Percentiles rank a stretch among this genome's conserved stretches.
phyloP scores from a whole-genome alignment of 2,113 vertebrate species.

The Oryzias javanicus region DNA sequence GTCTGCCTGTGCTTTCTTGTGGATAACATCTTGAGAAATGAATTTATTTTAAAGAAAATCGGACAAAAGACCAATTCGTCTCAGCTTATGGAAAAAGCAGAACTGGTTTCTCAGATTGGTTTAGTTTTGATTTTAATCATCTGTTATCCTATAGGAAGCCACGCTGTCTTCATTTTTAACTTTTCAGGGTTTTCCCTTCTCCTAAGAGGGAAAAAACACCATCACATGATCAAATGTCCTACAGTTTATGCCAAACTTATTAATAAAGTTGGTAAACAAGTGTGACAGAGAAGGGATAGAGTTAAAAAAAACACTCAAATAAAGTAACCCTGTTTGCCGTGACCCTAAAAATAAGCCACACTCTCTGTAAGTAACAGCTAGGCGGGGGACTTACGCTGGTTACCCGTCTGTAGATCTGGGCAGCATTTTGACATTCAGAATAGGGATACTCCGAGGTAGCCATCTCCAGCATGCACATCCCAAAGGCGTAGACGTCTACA shows the following conservation, averaged over 20 bases:
- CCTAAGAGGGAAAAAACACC: slow-evolving; percentile 4
- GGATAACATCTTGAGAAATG: too few species aligned
- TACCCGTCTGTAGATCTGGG: slow-evolving; percentile 98
- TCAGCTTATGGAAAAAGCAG: too few species aligned
- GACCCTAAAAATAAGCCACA: not conserved
- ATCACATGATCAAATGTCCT: slow-evolving; percentile 55
- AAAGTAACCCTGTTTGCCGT: not conserved
- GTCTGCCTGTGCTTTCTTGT: too few species aligned
- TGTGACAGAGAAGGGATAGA: slow-evolving; percentile 1
- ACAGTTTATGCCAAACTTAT: slow-evolving; percentile 57
- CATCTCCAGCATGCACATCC: slow-evolving; percentile 99
- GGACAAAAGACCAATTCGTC: too few species aligned
- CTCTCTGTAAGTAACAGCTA: not conserved
- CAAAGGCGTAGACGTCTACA: slow-evolving; percentile 98
- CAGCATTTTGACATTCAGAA: slow-evolving; percentile 98
- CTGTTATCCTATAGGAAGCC: too few species aligned
- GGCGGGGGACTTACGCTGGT: slow-evolving; percentile 90
- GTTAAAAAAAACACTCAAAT: slow-evolving; percentile 9
- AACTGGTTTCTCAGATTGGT: too few species aligned
- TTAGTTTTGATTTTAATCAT: too few species aligned
- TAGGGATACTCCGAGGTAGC: slow-evolving; percentile 99
- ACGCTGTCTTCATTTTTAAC: too few species aligned
- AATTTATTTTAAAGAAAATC: too few species aligned
- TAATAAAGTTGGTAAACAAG: slow-evolving; percentile 62
- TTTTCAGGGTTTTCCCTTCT: too few species aligned